These are phyloP conservation scores for Thymallus thymallus DNA, from an alignment of 2,113 vertebrate species.

Conservation along the genomic window DNA sequence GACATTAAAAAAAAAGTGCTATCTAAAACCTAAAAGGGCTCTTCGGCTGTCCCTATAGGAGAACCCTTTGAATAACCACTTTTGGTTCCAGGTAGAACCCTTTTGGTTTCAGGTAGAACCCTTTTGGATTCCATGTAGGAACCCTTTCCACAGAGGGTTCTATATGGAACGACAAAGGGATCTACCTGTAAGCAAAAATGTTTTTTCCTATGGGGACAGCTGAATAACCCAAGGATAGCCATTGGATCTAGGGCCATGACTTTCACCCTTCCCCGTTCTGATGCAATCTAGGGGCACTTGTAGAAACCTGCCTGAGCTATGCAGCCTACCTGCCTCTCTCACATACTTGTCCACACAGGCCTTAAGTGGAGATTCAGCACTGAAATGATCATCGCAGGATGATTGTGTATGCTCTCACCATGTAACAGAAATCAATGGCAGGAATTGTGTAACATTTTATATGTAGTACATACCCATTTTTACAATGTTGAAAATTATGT, in stretches of 20 bases:
- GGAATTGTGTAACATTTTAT: constrained; percentile 1
- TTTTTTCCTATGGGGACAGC: not conserved
- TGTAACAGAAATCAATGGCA: not conserved
- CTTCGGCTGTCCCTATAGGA: no score
- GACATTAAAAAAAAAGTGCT: not conserved
- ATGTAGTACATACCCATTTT: no score
- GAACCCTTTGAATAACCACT: no score
- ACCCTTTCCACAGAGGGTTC: no score
- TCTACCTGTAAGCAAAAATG: no score
- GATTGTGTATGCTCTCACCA: not conserved
- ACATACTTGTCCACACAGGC: constrained; percentile 67
- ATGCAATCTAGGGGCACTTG: constrained; percentile 57
- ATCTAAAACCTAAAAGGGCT: no score
- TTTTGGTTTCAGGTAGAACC: no score
- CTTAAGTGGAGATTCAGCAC: constrained; percentile 1
- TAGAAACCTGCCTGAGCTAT: constrained; percentile 69
- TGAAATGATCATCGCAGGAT: constrained; percentile 11
- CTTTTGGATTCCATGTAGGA: no score
- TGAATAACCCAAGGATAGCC: not conserved
- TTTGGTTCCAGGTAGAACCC: no score
- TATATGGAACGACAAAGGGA: no score
- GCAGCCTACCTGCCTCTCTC: constrained; percentile 41
- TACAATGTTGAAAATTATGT: not conserved
- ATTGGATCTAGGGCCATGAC: not conserved
- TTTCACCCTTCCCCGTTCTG: constrained; percentile 21